Base-by-base conservation (phyloP, 2,113 vertebrate genomes). In the Odontesthes bonariensis region DNA sequence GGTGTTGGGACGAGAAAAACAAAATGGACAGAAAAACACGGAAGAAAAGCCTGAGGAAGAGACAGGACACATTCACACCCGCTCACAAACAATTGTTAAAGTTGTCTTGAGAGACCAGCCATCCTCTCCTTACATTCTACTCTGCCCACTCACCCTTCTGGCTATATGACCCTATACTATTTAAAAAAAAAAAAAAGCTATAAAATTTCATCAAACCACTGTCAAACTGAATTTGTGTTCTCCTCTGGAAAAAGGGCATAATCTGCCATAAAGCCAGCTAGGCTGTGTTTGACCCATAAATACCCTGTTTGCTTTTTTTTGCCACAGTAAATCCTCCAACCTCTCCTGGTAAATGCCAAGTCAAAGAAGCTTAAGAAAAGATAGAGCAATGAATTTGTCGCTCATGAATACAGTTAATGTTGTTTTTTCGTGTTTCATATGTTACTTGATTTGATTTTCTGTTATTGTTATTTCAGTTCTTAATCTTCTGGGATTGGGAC, bases 201-300 rank as follows among this genome's bases (percentile, higher is more conserved):
- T 79, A 77, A 87, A 89, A 86, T 89, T 69, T 82, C 85, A 84
- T 84, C 83, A 91, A 84, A 80, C 64, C 59, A 47, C 81, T 90
- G 91, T 87, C 73, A 75, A 86, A 86, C 57, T 61, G 52, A 92
- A 88, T 92, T 80, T 91, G 83, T 92, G 89, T 79, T 89, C 71
- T 78, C 79, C 79, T 78, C 35, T 64, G 54, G 46, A 27, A 70
- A 85, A 89, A 69, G 51, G 69, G 46, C 75, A 83, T 93, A 94
- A 94, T 93, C 93, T 92, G 83, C 85, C 76, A 88, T 83, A 90
- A 94, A 92, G 81, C 90, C 88, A 79, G 75, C 83, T 86, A 90
- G 90, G 77, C 89, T 86, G 89, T 77, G 71, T 90, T 90, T 95
- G 93, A 95, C 92, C 92, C 89, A 93, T 92, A 91, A 93, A 94